phyloP scores from a whole-genome alignment of 2,113 vertebrate species.

The Albula goreensis region DNA sequence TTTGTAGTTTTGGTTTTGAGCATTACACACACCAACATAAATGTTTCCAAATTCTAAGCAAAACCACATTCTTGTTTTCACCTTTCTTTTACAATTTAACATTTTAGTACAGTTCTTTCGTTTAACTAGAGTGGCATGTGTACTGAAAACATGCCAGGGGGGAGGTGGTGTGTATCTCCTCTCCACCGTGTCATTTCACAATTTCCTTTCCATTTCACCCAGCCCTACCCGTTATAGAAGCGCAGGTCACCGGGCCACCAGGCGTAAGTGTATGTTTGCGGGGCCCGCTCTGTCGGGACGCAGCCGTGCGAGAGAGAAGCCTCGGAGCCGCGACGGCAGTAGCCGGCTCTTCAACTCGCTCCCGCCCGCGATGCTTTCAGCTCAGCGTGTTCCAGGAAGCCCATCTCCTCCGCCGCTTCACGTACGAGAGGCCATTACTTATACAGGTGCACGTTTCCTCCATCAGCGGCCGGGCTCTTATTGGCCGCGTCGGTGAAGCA shows the following conservation, averaged over 20 bases:
- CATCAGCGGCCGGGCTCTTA: background rate
- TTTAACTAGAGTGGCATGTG: no score
- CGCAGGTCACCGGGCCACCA: background rate
- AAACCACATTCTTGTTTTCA: no score
- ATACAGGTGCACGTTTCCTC: background rate
- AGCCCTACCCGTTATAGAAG: background rate
- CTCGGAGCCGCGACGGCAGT: background rate
- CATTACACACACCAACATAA: no score
- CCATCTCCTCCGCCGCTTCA: background rate
- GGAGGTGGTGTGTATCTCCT: no score
- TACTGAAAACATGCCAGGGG: no score
- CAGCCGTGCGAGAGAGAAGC: background rate
- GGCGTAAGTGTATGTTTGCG: background rate
- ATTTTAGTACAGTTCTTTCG: no score
- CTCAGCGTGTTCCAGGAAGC: background rate
- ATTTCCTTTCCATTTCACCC: background rate
- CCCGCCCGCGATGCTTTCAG: background rate
- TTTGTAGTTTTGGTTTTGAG: no score
- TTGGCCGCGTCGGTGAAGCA: background rate
- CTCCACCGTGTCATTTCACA: background rate
- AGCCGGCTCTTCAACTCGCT: background rate
- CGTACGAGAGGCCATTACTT: background rate
- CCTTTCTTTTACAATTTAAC: no score
- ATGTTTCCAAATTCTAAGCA: no score
- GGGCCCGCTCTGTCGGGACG: background rate